Conservation (phyloP, 2,797 vertebrate genomes). For the Neosalanx taihuensis region DNA sequence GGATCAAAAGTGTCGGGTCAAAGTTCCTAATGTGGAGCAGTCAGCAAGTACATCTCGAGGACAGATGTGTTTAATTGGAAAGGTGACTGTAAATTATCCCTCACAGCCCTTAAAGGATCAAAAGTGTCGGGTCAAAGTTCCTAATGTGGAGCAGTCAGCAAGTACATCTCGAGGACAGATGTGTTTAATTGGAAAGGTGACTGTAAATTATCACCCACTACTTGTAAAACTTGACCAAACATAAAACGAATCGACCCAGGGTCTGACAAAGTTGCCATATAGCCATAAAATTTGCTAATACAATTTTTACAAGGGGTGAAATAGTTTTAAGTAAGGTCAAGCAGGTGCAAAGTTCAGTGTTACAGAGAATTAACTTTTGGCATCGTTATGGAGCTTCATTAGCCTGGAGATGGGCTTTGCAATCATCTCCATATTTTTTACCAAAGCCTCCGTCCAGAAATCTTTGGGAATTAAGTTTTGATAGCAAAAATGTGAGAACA, state of each 20-base stretch:
- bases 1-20: neutral
- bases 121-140: too few species aligned
- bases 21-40: neutral
- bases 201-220: neutral
- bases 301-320: neutral
- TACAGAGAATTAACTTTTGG: conserved; percentile 15
- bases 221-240: conserved; percentile 10
- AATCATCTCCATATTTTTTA: neutral
- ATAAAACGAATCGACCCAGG: conserved; percentile 6
- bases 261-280: conserved; percentile 1
- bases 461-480: neutral
- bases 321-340: conserved; percentile 9
- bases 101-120: conserved; percentile 8
- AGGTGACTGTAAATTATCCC: neutral
- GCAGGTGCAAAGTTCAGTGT: conserved; percentile 9
- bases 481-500: neutral
- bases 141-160: neutral
- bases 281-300: neutral
- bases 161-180: conserved; percentile 5
- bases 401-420: neutral
- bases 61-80: neutral
- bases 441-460: neutral
- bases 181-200: neutral
- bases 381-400: conserved; percentile 6
- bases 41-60: neutral